Percentiles rank a stretch among this genome's conserved stretches.
phyloP scores from a whole-genome alignment of 2,797 vertebrate species.

The Myripristis jacobus region DNA sequence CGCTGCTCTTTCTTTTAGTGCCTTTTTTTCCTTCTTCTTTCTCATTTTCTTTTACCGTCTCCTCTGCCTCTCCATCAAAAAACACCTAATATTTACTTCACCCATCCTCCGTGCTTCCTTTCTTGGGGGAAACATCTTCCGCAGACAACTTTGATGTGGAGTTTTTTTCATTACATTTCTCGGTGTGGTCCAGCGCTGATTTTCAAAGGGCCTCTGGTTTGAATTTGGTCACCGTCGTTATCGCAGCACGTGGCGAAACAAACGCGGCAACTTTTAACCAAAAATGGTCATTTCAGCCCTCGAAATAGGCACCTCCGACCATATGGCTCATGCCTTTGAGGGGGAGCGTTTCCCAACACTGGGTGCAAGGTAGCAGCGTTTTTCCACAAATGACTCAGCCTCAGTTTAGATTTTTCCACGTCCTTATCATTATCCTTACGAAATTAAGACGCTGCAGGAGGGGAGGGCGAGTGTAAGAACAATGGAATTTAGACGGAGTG shows the following conservation, averaged over 20 bases:
- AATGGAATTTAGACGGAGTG: slow-evolving; percentile 47
- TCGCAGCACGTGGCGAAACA: not conserved
- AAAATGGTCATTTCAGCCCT: slow-evolving; percentile 9
- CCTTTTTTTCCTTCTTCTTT: not conserved
- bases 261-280: not conserved
- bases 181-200: not conserved
- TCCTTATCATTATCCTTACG: slow-evolving; percentile 11
- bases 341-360: not conserved
- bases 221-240: not conserved
- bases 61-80: not conserved
- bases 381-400: slow-evolving; percentile 45
- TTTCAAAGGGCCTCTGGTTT: not conserved
- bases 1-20: not conserved
- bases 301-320: not conserved
- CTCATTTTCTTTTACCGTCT: not conserved
- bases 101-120: not conserved
- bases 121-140: not conserved
- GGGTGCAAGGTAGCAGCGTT: not conserved
- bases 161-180: slow-evolving; percentile 13
- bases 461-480: slow-evolving; percentile 14
- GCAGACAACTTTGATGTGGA: not conserved
- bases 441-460: not conserved
- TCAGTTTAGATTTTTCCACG: slow-evolving; percentile 12
- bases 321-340: not conserved
- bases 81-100: not conserved